Base-by-base conservation (phyloP, 2,888 invertebrate genomes). In the Pharmacophagus antenor region DNA sequence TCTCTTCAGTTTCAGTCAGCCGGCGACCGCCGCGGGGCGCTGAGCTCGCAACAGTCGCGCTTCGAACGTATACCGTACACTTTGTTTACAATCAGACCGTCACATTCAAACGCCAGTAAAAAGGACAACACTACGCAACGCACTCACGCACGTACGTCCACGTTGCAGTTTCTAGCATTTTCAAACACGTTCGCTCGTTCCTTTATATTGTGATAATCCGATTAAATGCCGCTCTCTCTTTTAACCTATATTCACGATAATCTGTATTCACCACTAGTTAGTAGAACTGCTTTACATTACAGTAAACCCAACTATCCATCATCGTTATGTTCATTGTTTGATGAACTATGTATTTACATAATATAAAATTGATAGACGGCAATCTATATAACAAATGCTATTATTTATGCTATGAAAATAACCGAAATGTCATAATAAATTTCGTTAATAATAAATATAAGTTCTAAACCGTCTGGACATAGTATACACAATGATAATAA, bases 1-100 rank as follows among this genome's bases (percentile, higher is more conserved):
- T 71, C 76, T 69, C 65, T 64, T 62, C 71, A 65, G 65, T 66
- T 61, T 61, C 79, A 88, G 88, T 88, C 81, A 78, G 77, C 82
- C 80, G 77, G 70, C 82, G 76, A 71, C 77, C 81, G 84, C 74
- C 82, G 86, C 80, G 80, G 65, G 70, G 80, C 79, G 75, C 70
- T 73, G 74, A 74, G 69, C 76, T 77, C 72, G 66, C 66, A 69
- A 67, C 70, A 63, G 53, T 61, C 63, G 67, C 67, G 74, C 71
- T 69, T 71, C 70, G 67, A 41, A 41, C 41, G 42, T 20, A 72
- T 67, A 74, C 68, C 21, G 72, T 70, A 82, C 80, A 79, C 74
- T 84, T 86, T 84, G 79, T 83, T 82, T 82, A 84, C 82, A 75
- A 80, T 62, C 63, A 73, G 76, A 63, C 75, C 64, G 71, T 73